Percentiles rank a stretch among this genome's conserved stretches.
Evolutionary conservation across 2,797 vertebrate species (phyloP).

Genomic region (Malacoraja senta): DNA sequence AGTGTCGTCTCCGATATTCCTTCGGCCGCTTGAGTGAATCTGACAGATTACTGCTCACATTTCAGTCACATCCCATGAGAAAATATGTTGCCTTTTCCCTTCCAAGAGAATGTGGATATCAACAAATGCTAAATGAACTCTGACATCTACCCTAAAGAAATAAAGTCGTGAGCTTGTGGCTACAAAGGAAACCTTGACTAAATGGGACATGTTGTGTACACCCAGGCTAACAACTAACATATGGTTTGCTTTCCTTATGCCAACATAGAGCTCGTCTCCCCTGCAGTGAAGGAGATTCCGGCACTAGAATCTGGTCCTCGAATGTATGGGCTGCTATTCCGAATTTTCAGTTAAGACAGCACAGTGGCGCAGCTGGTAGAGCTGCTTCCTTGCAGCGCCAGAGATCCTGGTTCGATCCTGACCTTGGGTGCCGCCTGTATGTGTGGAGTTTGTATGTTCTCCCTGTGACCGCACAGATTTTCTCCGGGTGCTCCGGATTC

Average conservation of each 20-base stretch:
- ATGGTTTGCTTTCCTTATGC: conserved; percentile 86
- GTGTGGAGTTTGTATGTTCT: no score
- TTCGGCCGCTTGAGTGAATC: conserved; percentile 73
- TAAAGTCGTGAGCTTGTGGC: conserved; percentile 87
- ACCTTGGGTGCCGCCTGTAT: no score
- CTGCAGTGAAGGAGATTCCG: conserved; percentile 68
- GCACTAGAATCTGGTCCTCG: conserved; percentile 56
- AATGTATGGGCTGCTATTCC: neutral
- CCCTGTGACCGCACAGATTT: no score
- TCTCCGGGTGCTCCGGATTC: no score
- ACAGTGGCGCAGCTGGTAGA: no score
- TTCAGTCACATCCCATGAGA: conserved; percentile 68
- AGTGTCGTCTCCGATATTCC: conserved; percentile 59
- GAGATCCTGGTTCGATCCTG: no score
- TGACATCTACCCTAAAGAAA: conserved; percentile 99
- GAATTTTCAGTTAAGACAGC: neutral
- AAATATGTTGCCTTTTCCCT: conserved; percentile 81
- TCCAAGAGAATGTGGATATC: conserved; percentile 81
- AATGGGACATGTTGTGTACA: conserved; percentile 94
- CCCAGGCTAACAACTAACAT: conserved; percentile 96
- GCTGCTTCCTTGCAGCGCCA: no score
- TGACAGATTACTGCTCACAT: conserved; percentile 89
- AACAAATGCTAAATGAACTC: conserved; percentile 86
- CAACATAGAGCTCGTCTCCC: conserved; percentile 73
- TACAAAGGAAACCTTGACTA: conserved; percentile 87